A percentile compares a stretch with the other conserved stretches of the same genome.
Evolutionary conservation across 92 coral and sea anemone genomes (phyloP).

Genomic region (Parazoanthus atlanticus): DNA sequence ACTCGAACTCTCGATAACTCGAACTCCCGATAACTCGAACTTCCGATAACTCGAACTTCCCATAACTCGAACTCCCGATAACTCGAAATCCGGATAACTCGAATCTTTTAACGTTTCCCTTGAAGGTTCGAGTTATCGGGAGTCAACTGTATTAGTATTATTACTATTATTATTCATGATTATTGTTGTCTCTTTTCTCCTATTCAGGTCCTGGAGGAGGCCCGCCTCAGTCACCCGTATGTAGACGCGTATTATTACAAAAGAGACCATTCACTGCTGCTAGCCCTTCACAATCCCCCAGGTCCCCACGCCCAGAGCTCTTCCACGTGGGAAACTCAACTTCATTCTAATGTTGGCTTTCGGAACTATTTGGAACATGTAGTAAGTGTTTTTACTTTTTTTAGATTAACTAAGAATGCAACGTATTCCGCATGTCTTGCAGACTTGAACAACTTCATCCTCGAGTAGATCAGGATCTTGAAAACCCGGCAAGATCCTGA

Average conservation of each 20-base stretch:
- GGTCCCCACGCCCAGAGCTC: slow-evolving; percentile 68
- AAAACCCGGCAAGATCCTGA: no score
- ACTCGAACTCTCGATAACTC: no score
- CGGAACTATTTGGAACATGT: slow-evolving; percentile 98
- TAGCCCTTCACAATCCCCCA: slow-evolving; percentile 91
- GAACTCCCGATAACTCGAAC: no score
- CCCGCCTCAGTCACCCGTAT: slow-evolving; percentile 75
- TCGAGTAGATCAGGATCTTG: no score
- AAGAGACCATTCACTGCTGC: slow-evolving; percentile 85
- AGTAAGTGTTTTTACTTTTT: slow-evolving; percentile 7
- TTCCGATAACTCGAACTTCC: no score
- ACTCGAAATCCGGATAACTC: background rate
- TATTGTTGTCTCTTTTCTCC: background rate
- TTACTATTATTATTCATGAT: no score
- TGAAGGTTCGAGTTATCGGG: background rate
- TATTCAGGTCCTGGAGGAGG: slow-evolving; percentile 81
- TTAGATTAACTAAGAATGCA: background rate
- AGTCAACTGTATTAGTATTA: background rate
- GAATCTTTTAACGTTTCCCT: background rate
- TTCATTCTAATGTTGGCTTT: slow-evolving; percentile 97
- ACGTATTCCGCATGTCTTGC: no score
- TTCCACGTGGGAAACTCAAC: slow-evolving; percentile 83
- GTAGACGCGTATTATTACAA: slow-evolving; percentile 95
- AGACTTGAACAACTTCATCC: no score
- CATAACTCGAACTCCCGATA: background rate